Conservation (phyloP, 2,113 vertebrate species). For the Anser brachyrhynchus region DNA sequence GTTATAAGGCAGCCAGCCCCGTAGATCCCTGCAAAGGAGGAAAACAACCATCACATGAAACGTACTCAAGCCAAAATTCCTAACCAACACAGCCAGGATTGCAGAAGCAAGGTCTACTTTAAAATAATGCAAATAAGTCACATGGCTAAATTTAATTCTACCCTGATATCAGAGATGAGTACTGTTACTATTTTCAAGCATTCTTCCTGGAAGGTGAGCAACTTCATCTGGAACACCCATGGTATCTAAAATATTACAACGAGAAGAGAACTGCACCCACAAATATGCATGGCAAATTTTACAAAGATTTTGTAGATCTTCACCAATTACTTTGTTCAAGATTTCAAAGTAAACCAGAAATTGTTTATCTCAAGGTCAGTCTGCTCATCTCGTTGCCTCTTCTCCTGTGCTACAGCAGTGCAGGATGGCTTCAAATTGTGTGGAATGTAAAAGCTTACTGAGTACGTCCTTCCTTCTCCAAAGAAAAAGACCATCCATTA, state of each 20-base stretch:
- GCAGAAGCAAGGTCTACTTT: neutral
- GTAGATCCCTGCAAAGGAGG: slow-evolving; percentile 86
- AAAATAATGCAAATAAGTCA: neutral
- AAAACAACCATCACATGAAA: neutral
- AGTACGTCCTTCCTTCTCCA: neutral
- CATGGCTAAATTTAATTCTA: neutral
- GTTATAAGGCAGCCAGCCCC: slow-evolving; percentile 98
- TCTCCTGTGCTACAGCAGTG: neutral
- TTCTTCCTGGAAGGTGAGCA: neutral
- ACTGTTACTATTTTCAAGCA: neutral
- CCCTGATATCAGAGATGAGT: neutral
- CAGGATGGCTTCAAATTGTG: neutral
- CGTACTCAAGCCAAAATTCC: neutral
- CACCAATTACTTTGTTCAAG: neutral
- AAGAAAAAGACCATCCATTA: neutral
- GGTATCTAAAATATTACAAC: neutral
- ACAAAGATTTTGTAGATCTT: neutral
- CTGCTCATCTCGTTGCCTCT: neutral
- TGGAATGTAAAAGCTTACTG: neutral
- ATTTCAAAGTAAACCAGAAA: neutral
- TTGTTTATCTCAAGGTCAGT: neutral
- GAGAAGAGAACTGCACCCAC: neutral
- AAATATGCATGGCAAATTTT: neutral
- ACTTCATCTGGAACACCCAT: neutral
- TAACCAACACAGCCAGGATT: neutral